These are phyloP conservation scores for Athalia circularis DNA, from an alignment of 2,888 invertebrate species.

Conservation along the genomic window DNA sequence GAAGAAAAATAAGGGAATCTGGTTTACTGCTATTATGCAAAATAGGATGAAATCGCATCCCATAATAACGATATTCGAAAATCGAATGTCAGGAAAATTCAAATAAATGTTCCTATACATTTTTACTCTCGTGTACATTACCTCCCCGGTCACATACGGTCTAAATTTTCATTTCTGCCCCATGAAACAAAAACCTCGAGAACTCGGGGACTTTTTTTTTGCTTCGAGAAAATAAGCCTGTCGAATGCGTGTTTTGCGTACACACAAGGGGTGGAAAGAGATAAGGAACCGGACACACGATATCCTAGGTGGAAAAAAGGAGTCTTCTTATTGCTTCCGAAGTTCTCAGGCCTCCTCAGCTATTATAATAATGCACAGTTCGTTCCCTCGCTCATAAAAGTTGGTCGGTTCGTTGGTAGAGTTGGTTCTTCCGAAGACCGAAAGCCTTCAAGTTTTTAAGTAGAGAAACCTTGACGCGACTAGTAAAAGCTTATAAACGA, in stretches of 20 bases:
- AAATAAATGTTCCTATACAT: conserved; percentile 56
- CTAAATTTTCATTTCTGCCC: conserved; percentile 7
- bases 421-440: neutral
- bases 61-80: conserved; percentile 50
- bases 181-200: no score
- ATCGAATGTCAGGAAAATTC: conserved; percentile 66
- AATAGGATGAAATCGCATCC: no score
- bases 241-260: neutral
- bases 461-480: conserved; percentile 26
- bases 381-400: no score
- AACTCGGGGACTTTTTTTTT: no score
- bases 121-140: conserved; percentile 5
- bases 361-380: no score
- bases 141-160: neutral
- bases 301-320: neutral
- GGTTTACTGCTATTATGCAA: no score
- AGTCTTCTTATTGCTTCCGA: neutral
- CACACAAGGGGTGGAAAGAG: neutral
- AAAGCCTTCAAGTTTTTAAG: conserved; percentile 34
- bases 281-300: neutral
- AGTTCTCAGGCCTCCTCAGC: no score
- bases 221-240: no score
- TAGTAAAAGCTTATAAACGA: neutral
- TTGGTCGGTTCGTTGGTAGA: no score
- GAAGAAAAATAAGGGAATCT: no score